Conservation (phyloP, 2,113 vertebrate genomes). For the Probosciger aterrimus region DNA sequence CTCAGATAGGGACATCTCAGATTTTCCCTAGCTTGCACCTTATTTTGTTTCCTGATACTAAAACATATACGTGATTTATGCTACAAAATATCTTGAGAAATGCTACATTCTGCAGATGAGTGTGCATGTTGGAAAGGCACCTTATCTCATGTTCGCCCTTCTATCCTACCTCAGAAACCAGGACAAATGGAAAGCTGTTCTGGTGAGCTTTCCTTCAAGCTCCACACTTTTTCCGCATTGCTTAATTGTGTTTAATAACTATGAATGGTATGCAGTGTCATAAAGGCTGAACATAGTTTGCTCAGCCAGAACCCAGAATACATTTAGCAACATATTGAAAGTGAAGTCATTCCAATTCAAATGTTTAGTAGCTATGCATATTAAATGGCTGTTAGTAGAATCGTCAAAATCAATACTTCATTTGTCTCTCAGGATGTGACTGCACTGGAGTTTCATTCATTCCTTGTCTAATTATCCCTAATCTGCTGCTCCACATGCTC, state of each 20-base stretch:
- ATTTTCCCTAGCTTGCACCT: neutral
- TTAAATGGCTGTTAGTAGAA: slow-evolving; percentile 66
- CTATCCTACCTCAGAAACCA: neutral
- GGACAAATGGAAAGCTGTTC: neutral
- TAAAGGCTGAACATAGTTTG: neutral
- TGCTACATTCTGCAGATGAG: fast-evolving
- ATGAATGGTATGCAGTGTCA: neutral
- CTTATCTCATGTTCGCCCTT: neutral
- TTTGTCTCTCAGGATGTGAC: slow-evolving; percentile 68
- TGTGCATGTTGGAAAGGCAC: neutral
- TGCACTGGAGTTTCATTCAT: slow-evolving; percentile 45
- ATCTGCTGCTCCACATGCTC: slow-evolving; percentile 60
- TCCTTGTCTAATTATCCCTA: slow-evolving; percentile 60
- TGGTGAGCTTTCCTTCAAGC: neutral
- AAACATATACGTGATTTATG: fast-evolving
- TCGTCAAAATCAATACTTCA: slow-evolving; percentile 72
- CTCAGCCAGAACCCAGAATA: neutral
- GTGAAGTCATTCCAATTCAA: slow-evolving; percentile 45
- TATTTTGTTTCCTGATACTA: neutral
- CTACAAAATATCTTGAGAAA: neutral
- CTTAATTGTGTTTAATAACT: neutral
- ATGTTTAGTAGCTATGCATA: slow-evolving; percentile 61
- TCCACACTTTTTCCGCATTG: neutral
- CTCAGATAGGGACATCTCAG: neutral
- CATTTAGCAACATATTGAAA: slow-evolving; percentile 11